Percentiles rank a stretch among this genome's conserved stretches.
phyloP scores from a whole-genome alignment of 2,113 vertebrate genomes.

The Athene cunicularia region DNA sequence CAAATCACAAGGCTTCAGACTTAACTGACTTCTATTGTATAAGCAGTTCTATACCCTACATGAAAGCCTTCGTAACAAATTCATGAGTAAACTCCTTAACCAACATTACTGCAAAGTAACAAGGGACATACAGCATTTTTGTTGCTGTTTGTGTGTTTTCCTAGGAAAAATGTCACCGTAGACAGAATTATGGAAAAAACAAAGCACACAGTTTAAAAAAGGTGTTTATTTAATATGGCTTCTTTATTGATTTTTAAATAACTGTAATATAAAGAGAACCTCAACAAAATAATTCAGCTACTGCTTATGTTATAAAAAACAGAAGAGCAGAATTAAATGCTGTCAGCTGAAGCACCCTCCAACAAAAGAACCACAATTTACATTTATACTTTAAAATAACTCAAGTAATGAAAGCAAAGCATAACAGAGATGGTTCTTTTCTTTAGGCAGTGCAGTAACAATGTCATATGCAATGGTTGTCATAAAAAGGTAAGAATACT shows the following conservation, averaged over 20 bases:
- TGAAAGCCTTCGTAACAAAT: neutral
- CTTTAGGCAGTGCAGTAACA: neutral
- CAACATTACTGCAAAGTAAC: neutral
- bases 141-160: neutral
- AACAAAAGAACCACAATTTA: neutral
- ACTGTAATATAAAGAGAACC: neutral
- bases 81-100: neutral
- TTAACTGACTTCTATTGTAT: neutral
- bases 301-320: neutral
- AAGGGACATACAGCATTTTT: neutral
- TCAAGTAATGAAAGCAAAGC: neutral
- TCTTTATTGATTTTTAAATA: conserved; percentile 38
- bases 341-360: neutral
- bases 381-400: conserved; percentile 12
- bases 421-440: neutral
- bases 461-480: neutral
- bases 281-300: conserved; percentile 12
- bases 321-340: neutral
- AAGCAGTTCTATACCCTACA: neutral
- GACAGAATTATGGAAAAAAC: neutral
- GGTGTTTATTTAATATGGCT: neutral
- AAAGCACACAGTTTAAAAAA: neutral
- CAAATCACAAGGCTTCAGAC: neutral
- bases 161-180: neutral
- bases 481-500: neutral